phyloP scores from a whole-genome alignment of 2,113 vertebrate genomes.

The Indicator indicator region DNA sequence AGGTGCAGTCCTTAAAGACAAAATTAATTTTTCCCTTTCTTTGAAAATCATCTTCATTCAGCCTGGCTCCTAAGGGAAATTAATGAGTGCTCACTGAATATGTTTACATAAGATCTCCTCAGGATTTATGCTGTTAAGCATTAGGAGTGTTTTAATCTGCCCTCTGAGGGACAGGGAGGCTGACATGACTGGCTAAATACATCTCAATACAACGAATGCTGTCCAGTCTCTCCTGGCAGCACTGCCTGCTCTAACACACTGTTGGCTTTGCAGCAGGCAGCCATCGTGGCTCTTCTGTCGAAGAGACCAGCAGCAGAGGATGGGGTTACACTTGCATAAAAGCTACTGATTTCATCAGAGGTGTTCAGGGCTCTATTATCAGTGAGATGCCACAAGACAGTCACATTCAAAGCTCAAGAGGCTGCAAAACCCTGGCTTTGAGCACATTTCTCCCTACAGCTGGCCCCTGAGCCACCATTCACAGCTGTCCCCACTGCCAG shows the following conservation, averaged over 20 bases:
- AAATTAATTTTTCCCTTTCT: constrained; percentile 43
- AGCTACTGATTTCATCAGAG: background rate
- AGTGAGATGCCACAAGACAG: accelerated
- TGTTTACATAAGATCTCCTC: constrained; percentile 54
- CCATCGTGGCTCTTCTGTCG: background rate
- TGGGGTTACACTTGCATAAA: background rate
- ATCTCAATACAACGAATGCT: background rate
- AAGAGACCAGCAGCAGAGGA: background rate
- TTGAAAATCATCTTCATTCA: constrained; percentile 41
- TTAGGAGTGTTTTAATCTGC: constrained; percentile 38
- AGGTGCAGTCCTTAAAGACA: constrained; percentile 8
- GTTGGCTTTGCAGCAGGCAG: background rate
- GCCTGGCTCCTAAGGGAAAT: constrained; percentile 52
- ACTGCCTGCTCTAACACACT: accelerated
- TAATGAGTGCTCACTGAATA: constrained; percentile 29
- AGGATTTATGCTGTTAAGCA: constrained; percentile 36
- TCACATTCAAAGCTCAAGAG: background rate
- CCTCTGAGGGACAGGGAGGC: background rate
- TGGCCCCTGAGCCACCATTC: no score
- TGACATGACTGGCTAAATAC: background rate
- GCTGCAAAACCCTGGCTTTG: background rate
- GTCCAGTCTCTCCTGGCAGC: background rate
- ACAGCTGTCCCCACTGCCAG: background rate
- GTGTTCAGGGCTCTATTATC: background rate
- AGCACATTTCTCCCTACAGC: background rate